Evolutionary conservation across 2,888 invertebrate species (phyloP), one percentile per base, ranked within the genome.

Genomic region (Rambutsinella grinnellia): DNA sequence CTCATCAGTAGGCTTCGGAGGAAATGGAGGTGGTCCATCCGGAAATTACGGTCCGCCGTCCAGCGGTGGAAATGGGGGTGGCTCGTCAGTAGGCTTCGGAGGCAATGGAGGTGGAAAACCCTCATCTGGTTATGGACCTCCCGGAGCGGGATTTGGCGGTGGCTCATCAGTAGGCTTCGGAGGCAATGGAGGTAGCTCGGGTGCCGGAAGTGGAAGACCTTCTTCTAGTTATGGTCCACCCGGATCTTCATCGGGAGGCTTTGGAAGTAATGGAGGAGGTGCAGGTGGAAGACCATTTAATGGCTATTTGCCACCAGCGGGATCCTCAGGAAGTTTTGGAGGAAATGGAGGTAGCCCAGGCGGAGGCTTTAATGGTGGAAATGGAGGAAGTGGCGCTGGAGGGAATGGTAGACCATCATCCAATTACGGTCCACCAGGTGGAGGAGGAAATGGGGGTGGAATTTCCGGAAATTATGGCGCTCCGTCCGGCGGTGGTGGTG

Each of bases 321-420:
- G 19, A n/a, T 28, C 54, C 6, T 66, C 54, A 23, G 66, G 66
- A 15, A 36, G 21, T 3, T 24, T 46, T 2, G 66, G 66, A 21
- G 44, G 60, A 17, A 44, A 21, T 17, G 60, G n/a, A 36, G 15
- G 6, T 28, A 23, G 60, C 19, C 15, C 36, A 21, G 60, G 36
- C n/a, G 44, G 44, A 36, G n/a, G n/a, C n/a, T n/a, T n/a, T n/a
- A n/a, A n/a, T n/a, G n/a, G n/a, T n/a, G 21, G 21, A 3, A 36
- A 28, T 28, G 27, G 17, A 15, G 51, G 51, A 17, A 17, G 51
- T 51, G 17, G 19, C 13, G 21, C n/a, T 67, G 44, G 27, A 5
- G 56, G 36, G 28, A 10, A 10, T 3, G 46, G 54, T 24, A 57
- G 67, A 46, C 44, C 56, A 57, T n/a, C n/a, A n/a, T n/a, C n/a